Conservation (phyloP, 2,888 invertebrate genomes). For the Lasius fuliginosus region DNA sequence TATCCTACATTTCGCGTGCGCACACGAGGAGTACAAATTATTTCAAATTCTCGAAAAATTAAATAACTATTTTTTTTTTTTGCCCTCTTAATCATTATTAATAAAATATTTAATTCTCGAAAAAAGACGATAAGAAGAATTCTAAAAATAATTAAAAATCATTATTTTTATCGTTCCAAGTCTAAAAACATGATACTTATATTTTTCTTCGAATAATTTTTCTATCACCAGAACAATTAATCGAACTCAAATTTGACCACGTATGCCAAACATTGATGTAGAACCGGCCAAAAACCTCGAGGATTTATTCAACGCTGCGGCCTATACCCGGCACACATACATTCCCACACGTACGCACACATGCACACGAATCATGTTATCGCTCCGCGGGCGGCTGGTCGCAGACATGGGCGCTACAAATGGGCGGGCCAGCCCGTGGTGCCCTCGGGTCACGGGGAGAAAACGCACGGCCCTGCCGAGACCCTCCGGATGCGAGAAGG, state of each 20-base stretch:
- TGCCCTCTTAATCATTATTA: background rate
- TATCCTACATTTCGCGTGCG: background rate
- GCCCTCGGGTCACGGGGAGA: conserved; percentile 83
- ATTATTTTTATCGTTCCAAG: background rate
- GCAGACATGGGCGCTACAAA: conserved; percentile 85
- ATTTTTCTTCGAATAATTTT: background rate
- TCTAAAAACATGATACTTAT: background rate
- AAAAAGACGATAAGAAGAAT: background rate
- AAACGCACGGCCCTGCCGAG: conserved; percentile 80
- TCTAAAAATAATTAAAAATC: background rate
- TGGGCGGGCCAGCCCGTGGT: conserved; percentile 83
- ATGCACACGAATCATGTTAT: conserved; percentile 74
- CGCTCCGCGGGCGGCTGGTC: conserved; percentile 83
- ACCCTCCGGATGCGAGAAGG: conserved; percentile 69
- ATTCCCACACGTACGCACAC: conserved; percentile 21
- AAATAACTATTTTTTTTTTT: background rate
- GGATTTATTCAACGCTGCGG: conserved; percentile 63
- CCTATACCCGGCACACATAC: conserved; percentile 61
- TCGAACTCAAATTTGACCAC: conserved; percentile 5
- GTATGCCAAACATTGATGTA: background rate
- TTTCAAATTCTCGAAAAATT: background rate
- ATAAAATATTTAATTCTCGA: background rate
- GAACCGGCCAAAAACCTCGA: conserved; percentile 44
- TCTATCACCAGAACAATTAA: background rate
- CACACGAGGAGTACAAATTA: background rate